Evolutionary conservation across 2,888 invertebrate species (phyloP), one percentile per base, ranked within the genome.

Genomic region (Drosophila nigritarsus): DNA sequence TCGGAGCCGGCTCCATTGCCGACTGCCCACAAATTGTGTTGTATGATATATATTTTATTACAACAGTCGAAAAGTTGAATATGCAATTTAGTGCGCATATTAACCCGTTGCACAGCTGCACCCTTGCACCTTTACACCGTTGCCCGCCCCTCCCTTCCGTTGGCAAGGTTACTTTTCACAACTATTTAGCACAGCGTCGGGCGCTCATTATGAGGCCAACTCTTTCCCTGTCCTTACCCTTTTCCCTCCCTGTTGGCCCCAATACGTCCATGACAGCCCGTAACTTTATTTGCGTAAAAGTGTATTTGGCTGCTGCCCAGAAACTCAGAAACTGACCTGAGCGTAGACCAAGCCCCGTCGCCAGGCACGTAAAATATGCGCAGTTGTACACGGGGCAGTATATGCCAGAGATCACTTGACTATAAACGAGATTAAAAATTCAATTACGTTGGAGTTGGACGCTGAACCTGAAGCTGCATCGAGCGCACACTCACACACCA

Each of bases 361-460:
- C 71, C 80, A 78, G 83, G 84, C 84, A 85, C 86, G 83, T 90
- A 89, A 90, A 90, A 90, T 90, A 90, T 90, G 88, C 87, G 83
- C 85, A 85, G 87, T 82, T 82, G 83, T 82, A 83, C 83, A 83
- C 82, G 82, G 78, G 75, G 75, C 68, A 85, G 83, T 87, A 59
- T 87, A 90, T 89, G 87, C 88, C 91, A 85, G 90, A 91, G 91
- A 91, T 92, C 92, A 92, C 92, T 92, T 92, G 91, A 91, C 92
- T 91, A 91, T 91, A 91, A 92, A 91, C 90, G 92, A 92, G 92
- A 92, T 92, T 92, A 92, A 92, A 92, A 92, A 92, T 92, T 92
- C 92, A 92, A 92, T 92, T 92, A 92, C 91, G 89, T 84, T 85
- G 90, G 87, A 87, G 90, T 88, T 92, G 91, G 79, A 80, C 82